These are phyloP conservation scores for Cichladusa arquata DNA, from an alignment of 2,113 vertebrate species.

Conservation along the genomic window DNA sequence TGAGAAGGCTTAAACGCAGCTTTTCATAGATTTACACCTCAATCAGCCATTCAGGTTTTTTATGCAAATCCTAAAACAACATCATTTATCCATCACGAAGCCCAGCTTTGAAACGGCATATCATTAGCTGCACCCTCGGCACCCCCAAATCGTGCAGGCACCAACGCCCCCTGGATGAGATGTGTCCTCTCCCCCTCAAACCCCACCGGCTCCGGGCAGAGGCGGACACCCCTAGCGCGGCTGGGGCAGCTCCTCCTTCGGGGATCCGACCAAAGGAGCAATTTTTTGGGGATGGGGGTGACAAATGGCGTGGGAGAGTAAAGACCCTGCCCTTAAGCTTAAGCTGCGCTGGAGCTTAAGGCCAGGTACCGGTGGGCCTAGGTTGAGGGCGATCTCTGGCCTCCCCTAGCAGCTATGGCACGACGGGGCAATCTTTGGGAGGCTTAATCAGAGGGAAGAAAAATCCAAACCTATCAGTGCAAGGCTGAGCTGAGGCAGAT, in stretches of 20 bases:
- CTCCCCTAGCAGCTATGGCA: neutral
- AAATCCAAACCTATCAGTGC: neutral
- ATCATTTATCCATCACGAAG: constrained; percentile 24
- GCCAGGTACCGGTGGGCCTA: neutral
- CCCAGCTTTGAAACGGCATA: neutral
- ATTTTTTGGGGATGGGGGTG: neutral
- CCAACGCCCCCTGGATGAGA: fast-evolving
- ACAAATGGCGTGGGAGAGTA: neutral
- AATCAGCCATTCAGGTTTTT: constrained; percentile 69
- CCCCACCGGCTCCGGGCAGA: fast-evolving
- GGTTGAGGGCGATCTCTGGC: neutral
- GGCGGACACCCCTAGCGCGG: fast-evolving
- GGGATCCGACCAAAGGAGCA: neutral
- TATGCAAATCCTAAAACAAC: constrained; percentile 61
- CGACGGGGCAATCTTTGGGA: neutral
- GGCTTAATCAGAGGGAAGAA: neutral
- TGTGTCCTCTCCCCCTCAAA: neutral
- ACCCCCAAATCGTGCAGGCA: neutral
- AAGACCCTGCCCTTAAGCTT: neutral
- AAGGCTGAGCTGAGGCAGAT: neutral
- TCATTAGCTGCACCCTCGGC: neutral
- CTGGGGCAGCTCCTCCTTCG: neutral
- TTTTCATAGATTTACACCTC: constrained; percentile 79
- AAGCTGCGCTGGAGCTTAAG: neutral
- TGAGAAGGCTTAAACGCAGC: constrained; percentile 76